Evolutionary conservation across 2,113 vertebrate species (phyloP).

Genomic region (Megalops atlanticus): DNA sequence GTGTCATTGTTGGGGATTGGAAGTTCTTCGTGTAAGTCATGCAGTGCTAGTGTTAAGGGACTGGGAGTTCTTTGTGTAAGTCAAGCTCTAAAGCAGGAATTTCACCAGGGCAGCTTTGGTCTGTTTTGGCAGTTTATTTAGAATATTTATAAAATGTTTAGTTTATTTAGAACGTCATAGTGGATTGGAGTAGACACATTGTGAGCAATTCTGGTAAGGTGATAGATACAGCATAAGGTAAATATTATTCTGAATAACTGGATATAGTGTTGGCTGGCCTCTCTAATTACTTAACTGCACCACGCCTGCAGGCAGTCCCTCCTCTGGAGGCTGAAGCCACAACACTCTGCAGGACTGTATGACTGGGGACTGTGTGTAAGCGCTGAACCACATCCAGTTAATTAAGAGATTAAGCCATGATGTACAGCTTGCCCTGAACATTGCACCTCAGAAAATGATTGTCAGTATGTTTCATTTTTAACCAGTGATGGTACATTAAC

Average conservation of each 20-base stretch:
- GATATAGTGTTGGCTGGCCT: no score
- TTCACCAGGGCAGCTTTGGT: neutral
- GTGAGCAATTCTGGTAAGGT: neutral
- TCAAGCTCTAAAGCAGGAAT: neutral
- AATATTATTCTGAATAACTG: neutral
- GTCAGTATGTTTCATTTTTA: slow-evolving; percentile 35
- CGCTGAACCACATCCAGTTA: slow-evolving; percentile 43
- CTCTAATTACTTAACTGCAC: no score
- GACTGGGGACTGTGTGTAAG: slow-evolving; percentile 22
- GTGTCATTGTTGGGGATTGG: neutral
- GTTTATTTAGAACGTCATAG: neutral
- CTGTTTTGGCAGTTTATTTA: neutral
- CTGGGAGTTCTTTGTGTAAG: no score
- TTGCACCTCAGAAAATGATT: slow-evolving; percentile 36
- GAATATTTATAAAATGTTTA: no score
- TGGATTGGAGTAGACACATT: neutral
- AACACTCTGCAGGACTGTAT: slow-evolving; percentile 32
- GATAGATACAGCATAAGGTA: neutral
- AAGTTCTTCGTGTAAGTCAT: no score
- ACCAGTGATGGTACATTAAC: slow-evolving; percentile 42
- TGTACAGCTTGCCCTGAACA: slow-evolving; percentile 45
- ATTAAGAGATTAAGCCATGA: slow-evolving; percentile 41
- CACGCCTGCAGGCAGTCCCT: no score
- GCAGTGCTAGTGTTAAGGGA: neutral
- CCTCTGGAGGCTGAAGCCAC: slow-evolving; percentile 37